A percentile compares a stretch with the other conserved stretches of the same genome.
Conservation (phyloP, 2,888 invertebrate species). For the Eristalis arbustorum region DNA sequence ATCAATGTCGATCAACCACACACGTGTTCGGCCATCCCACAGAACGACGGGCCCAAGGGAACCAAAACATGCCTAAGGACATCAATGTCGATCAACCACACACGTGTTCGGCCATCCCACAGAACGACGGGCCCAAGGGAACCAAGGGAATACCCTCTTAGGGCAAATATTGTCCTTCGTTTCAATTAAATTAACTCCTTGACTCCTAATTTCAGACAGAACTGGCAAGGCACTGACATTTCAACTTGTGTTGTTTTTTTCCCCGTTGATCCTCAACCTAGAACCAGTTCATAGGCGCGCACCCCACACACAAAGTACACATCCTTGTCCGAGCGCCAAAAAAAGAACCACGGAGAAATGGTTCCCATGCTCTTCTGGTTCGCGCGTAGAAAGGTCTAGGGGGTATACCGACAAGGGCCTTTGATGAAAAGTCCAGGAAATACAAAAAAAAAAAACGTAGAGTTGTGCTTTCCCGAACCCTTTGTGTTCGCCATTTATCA, state of each 20-base stretch:
- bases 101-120: too few species aligned
- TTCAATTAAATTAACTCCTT: conserved; percentile 13
- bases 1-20: too few species aligned
- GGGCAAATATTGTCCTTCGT: conserved; percentile 5
- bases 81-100: too few species aligned
- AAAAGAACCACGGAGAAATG: background rate
- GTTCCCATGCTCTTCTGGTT: background rate
- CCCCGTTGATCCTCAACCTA: background rate
- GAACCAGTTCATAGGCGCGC: background rate
- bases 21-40: too few species aligned
- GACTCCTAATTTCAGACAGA: conserved; percentile 4
- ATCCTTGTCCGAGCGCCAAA: background rate
- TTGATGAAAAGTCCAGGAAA: background rate
- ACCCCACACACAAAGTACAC: background rate
- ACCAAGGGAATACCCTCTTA: background rate
- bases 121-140: too few species aligned
- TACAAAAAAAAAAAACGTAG: background rate
- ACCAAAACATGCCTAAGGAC: too few species aligned
- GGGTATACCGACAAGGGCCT: background rate
- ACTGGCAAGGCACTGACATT: background rate
- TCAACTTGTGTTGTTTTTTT: background rate
- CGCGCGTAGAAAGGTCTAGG: background rate
- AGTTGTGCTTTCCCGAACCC: conserved; percentile 11
- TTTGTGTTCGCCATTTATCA: conserved; percentile 55
- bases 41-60: too few species aligned